Percentiles rank a stretch among this genome's conserved stretches.
Evolutionary conservation across 2,888 invertebrate species (phyloP).

Genomic region (Leptinotarsa rubiginosa): DNA sequence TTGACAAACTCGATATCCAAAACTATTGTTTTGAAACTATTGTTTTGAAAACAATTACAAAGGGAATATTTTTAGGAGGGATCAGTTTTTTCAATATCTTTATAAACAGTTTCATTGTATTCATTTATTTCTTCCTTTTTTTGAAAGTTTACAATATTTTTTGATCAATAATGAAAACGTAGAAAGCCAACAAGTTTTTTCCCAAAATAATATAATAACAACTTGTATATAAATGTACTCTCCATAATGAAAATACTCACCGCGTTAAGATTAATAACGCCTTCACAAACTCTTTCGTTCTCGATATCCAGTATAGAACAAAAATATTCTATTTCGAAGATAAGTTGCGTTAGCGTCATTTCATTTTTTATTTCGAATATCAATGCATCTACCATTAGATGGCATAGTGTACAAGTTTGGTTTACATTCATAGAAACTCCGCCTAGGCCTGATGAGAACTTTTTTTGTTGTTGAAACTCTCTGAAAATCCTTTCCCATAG

Average conservation of each 20-base stretch:
- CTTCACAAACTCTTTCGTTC: conserved; percentile 27
- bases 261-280: conserved; percentile 19
- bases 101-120: neutral
- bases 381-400: conserved; percentile 17
- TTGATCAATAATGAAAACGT: too few relatives aligned
- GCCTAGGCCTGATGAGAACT: neutral
- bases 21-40: too few relatives aligned
- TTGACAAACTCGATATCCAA: too few relatives aligned
- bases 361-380: conserved; percentile 32
- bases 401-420: conserved; percentile 25
- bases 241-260: conserved; percentile 23
- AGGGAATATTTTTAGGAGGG: too few relatives aligned
- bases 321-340: conserved; percentile 28
- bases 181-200: too few relatives aligned
- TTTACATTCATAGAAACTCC: neutral
- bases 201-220: neutral
- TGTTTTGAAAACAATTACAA: too few relatives aligned
- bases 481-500: neutral
- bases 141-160: too few relatives aligned
- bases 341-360: conserved; percentile 28
- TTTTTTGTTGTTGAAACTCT: neutral
- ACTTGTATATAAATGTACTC: neutral
- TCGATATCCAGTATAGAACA: conserved; percentile 11
- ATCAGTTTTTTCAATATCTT: too few relatives aligned
- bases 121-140: neutral